Conservation (phyloP, 2,888 invertebrate genomes). For the Steinernema hermaphroditum region DNA sequence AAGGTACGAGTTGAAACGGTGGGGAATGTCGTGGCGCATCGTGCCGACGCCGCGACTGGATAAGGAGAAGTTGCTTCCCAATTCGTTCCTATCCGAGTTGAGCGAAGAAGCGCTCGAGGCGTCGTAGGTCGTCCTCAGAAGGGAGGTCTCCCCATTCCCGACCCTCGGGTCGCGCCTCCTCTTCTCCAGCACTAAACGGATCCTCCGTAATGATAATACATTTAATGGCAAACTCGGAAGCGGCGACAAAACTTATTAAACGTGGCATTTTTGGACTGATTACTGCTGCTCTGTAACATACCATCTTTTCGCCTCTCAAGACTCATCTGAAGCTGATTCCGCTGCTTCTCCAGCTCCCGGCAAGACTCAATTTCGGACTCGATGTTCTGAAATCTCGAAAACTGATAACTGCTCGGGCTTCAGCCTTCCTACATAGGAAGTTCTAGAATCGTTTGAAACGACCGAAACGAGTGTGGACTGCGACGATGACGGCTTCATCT, state of each 20-base stretch:
- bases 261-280: too few relatives aligned
- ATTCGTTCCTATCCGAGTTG: background rate
- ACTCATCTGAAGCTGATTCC: slow-evolving; percentile 32
- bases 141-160: background rate
- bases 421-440: slow-evolving; percentile 25
- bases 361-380: slow-evolving; percentile 38
- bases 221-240: background rate
- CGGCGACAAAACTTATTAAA: too few relatives aligned
- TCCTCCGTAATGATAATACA: background rate
- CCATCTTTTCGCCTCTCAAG: slow-evolving; percentile 35
- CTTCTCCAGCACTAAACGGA: background rate
- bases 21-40: slow-evolving; percentile 56
- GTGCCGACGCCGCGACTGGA: slow-evolving; percentile 36
- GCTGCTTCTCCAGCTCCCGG: slow-evolving; percentile 35
- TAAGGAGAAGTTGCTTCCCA: slow-evolving; percentile 11
- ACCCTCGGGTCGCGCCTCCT: background rate
- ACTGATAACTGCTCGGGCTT: too few relatives aligned
- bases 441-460: slow-evolving; percentile 23
- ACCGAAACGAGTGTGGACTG: slow-evolving; percentile 37
- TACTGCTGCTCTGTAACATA: too few relatives aligned
- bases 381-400: slow-evolving; percentile 37
- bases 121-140: slow-evolving; percentile 3
- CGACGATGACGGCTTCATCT: slow-evolving; percentile 34
- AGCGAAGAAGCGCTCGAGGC: background rate
- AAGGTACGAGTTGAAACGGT: slow-evolving; percentile 30